These are phyloP conservation scores for Cacoxenus indagator DNA, from an alignment of 2,888 invertebrate species.

Conservation along the genomic window DNA sequence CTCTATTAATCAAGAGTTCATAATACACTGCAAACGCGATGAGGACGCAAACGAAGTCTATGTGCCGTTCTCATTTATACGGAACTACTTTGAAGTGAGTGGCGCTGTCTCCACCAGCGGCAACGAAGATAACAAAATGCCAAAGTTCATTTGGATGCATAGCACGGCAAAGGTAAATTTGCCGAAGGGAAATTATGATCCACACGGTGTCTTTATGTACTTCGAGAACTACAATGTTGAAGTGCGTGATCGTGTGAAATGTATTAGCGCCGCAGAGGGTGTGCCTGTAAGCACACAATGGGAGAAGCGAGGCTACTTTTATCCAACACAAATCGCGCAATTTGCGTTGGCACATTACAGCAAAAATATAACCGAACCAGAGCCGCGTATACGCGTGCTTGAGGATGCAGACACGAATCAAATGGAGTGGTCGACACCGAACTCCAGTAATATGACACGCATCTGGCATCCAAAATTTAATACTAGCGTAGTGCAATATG, in stretches of 20 bases:
- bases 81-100: slow-evolving; percentile 94
- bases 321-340: slow-evolving; percentile 98
- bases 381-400: slow-evolving; percentile 79
- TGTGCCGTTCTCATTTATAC: slow-evolving; percentile 92
- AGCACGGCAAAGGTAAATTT: slow-evolving; percentile 92
- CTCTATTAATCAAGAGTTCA: slow-evolving; percentile 89
- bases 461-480: slow-evolving; percentile 75
- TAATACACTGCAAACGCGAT: slow-evolving; percentile 83
- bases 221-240: slow-evolving; percentile 99
- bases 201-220: slow-evolving; percentile 92
- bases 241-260: slow-evolving; percentile 93
- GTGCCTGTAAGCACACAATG: slow-evolving; percentile 98
- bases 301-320: slow-evolving; percentile 95
- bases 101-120: slow-evolving; percentile 77
- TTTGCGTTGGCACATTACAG: slow-evolving; percentile 98
- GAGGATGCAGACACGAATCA: slow-evolving; percentile 82
- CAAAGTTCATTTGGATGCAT: slow-evolving; percentile 94
- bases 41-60: slow-evolving; percentile 83
- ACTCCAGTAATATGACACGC: slow-evolving; percentile 77
- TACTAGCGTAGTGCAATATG: slow-evolving; percentile 79
- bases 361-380: slow-evolving; percentile 89
- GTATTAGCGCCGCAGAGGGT: slow-evolving; percentile 93
- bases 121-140: slow-evolving; percentile 68
- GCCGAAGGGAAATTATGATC: slow-evolving; percentile 90
- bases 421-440: slow-evolving; percentile 82